Conservation (phyloP, 2,113 vertebrate genomes). For the Zosterops japonicus region DNA sequence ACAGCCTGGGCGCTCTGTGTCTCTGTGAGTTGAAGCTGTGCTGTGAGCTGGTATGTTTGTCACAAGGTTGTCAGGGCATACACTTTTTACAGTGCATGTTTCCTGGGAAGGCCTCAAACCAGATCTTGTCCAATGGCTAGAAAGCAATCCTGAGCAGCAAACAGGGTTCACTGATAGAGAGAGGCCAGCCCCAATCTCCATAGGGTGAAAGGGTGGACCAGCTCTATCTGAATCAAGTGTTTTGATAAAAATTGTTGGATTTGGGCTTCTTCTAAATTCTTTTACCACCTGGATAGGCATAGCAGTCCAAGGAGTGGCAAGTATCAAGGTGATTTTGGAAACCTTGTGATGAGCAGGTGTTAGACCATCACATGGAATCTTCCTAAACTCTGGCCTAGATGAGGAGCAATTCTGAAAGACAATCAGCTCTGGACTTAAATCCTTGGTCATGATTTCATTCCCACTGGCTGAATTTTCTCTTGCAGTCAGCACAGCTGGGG, state of each 20-base stretch:
- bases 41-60: constrained; percentile 1
- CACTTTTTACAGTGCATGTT: background rate
- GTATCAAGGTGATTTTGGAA: constrained; percentile 70
- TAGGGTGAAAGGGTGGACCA: background rate
- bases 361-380: constrained; percentile 4
- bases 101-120: constrained; percentile 18
- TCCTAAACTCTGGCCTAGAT: constrained; percentile 32
- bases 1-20: background rate
- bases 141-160: constrained; percentile 48
- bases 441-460: background rate
- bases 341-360: constrained; percentile 61
- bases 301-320: constrained; percentile 68
- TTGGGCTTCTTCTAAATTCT: constrained; percentile 58
- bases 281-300: constrained; percentile 67
- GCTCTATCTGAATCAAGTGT: background rate
- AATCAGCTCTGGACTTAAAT: constrained; percentile 56
- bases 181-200: constrained; percentile 31
- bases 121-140: constrained; percentile 4
- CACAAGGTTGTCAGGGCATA: background rate
- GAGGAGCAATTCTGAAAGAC: constrained; percentile 58
- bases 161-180: constrained; percentile 62
- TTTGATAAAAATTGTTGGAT: constrained; percentile 50
- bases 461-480: constrained; percentile 6
- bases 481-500: constrained; percentile 42
- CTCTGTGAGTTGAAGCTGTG: background rate